Evolutionary conservation across 2,797 vertebrate genomes (phyloP), one percentile per base, ranked within the genome.

Genomic region (Caiman crocodilus): DNA sequence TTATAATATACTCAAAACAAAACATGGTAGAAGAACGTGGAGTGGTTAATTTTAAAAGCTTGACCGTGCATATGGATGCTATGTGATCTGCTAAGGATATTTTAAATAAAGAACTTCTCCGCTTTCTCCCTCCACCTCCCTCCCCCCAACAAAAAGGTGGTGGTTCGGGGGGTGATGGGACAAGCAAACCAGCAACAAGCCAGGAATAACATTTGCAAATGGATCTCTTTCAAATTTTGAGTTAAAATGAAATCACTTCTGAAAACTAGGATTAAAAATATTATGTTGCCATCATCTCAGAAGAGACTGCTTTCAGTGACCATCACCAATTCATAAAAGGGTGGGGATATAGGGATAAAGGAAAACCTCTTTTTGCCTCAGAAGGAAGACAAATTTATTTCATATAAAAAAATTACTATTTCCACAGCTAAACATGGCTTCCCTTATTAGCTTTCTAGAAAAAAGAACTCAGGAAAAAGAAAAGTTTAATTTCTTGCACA

Each of bases 221-320:
- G 13, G 32, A 42, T 25, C 21, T 71, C 42, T 42, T 21, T 18
- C 21, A 23, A 71, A 42, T 4, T 71, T 71, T 42, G 21, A 23
- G 32, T 42, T 71, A 71, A 42, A 71, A 71, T 71, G 18, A 42
- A 42, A 35, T 20, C 32, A 42, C 32, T 13, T 25, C 42, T 71
- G 67, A 32, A 18, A 42, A 71, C 42, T 92, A 28, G 0, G 21
- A 7, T 84, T 15, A 77, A 28, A 79, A 30, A 64, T 11, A 14
- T 2, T 76, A 2, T 58, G 42, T 10, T 78, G 14, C 10, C 67
- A 4, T 59, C 21, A 83, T 69, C 30, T 71, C 67, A 71, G 20
- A 76, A 71, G 42, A 35, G 6, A n/a, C n/a, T 4, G 28, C 1
- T 1, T 81, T 58, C 8, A n/a, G 1, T 1, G 1, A 2, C 4